Conservation (phyloP, 2,113 vertebrate genomes). For the Mustelus asterias region DNA sequence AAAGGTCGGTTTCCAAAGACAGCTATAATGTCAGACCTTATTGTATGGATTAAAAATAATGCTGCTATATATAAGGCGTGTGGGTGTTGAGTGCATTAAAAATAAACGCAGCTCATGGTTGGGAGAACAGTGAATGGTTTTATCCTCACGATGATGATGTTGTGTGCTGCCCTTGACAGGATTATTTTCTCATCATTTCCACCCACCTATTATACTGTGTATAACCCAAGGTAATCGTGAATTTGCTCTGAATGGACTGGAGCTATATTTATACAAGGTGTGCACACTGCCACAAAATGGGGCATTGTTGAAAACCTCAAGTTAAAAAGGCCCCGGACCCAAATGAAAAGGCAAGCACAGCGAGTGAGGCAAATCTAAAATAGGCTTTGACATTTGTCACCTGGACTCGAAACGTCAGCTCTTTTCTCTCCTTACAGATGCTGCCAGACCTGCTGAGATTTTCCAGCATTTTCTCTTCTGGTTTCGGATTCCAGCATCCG, state of each 20-base stretch:
- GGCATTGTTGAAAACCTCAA: neutral
- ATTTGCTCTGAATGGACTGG: neutral
- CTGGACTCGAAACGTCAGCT: no score
- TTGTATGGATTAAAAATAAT: conserved; percentile 2
- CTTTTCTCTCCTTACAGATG: no score
- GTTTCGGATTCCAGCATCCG: no score
- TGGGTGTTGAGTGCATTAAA: neutral
- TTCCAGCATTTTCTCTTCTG: no score
- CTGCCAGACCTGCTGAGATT: no score
- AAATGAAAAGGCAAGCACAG: no score
- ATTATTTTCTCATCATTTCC: conserved; percentile 21
- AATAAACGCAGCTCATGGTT: neutral
- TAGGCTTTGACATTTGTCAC: no score
- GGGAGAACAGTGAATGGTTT: neutral
- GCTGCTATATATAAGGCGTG: neutral
- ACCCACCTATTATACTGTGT: conserved; percentile 12
- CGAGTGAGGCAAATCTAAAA: no score
- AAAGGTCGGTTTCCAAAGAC: neutral
- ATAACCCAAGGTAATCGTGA: neutral
- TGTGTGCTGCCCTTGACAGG: neutral
- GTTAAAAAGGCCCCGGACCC: neutral
- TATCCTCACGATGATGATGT: neutral
- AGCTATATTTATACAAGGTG: neutral
- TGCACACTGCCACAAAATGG: neutral
- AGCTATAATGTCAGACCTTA: neutral